Conservation (phyloP, 2,113 vertebrate genomes). For the Tragelaphus strepsiceros region DNA sequence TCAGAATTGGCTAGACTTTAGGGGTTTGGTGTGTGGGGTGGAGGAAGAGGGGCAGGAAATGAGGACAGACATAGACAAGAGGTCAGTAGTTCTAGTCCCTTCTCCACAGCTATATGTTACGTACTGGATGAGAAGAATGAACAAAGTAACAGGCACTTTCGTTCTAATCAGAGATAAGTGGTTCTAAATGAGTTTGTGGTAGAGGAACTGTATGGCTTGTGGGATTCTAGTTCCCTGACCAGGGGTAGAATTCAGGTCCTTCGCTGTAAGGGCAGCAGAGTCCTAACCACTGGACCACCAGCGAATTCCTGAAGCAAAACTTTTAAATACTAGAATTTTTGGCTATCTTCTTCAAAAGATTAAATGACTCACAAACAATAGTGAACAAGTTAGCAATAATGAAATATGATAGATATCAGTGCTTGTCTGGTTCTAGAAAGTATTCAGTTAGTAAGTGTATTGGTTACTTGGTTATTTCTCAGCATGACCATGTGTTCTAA, state of each 20-base stretch:
- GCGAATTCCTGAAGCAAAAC: not conserved
- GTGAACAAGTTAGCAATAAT: not conserved
- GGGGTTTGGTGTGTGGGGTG: not conserved
- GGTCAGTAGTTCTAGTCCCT: not conserved
- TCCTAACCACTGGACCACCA: not conserved
- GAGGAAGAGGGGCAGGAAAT: not conserved
- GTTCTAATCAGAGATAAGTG: not conserved
- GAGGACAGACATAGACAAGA: not conserved
- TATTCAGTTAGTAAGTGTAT: not conserved
- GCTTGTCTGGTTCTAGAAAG: not conserved
- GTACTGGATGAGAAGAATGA: not conserved
- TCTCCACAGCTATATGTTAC: not conserved
- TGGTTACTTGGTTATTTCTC: not conserved
- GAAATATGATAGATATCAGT: not conserved
- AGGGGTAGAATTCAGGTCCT: not conserved
- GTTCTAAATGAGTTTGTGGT: not conserved
- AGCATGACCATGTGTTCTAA: not conserved
- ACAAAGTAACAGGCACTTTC: not conserved
- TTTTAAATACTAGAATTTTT: not conserved
- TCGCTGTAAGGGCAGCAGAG: not conserved
- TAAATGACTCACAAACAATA: not conserved
- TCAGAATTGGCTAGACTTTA: not conserved
- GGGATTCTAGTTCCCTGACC: not conserved
- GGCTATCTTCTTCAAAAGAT: not conserved
- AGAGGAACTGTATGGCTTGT: not conserved